These are phyloP conservation scores for Turritopsis rubra DNA, from an alignment of 30 jellyfish, hydroid and myxozoan genomes.

Conservation along the genomic window DNA sequence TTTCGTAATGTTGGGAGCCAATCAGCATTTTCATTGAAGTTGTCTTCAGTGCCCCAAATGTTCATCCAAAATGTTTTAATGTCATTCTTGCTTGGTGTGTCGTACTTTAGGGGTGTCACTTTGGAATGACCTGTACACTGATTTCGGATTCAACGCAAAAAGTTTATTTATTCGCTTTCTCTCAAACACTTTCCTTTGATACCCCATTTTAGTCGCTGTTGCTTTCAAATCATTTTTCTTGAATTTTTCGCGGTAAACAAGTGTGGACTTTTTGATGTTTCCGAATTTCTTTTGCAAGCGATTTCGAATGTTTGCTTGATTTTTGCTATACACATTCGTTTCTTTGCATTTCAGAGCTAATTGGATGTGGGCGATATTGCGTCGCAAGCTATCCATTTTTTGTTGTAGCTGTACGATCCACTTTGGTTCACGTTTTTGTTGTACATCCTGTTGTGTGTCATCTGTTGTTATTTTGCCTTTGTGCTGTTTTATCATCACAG, in stretches of 20 bases:
- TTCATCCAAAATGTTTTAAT: not conserved
- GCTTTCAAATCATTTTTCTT: conserved; percentile 2
- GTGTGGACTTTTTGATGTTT: not conserved
- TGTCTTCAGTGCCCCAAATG: conserved; percentile 8
- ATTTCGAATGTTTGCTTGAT: not conserved
- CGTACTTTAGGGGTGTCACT: not conserved
- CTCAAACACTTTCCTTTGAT: not conserved
- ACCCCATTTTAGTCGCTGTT: not conserved
- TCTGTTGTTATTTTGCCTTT: not conserved
- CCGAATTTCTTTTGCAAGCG: not conserved
- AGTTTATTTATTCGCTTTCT: not conserved
- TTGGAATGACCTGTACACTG: conserved; percentile 4
- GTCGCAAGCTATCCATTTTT: not conserved
- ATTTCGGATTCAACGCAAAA: not conserved
- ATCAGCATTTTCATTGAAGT: conserved; percentile 5
- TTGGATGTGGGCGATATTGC: not conserved
- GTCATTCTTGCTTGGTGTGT: not conserved
- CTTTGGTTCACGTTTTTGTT: not conserved
- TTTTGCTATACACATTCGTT: not conserved
- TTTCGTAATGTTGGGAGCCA: conserved; percentile 4
- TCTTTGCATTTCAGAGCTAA: not conserved
- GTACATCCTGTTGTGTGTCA: not conserved
- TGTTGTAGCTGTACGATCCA: not conserved
- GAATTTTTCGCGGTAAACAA: conserved; percentile 2
- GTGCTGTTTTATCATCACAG: not conserved